phyloP scores from a whole-genome alignment of 2,888 invertebrate species.

The Andrena minutula region DNA sequence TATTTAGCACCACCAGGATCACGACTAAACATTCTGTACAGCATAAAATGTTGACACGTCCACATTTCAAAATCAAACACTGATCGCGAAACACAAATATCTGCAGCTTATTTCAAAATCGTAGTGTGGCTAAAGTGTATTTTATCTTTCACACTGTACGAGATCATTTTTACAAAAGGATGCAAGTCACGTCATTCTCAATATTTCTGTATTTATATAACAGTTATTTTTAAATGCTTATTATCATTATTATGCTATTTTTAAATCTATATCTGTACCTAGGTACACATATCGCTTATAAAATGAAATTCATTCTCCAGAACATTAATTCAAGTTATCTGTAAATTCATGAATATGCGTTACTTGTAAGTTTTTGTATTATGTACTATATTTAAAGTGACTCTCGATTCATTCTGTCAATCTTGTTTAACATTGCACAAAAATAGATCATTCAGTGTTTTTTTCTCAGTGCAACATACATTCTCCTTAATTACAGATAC shows the following conservation, averaged over 20 bases:
- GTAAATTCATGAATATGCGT: constrained; percentile 3
- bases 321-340: constrained; percentile 20
- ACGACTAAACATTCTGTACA: constrained; percentile 39
- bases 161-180: constrained; percentile 12
- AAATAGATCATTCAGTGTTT: constrained; percentile 1
- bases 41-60: constrained; percentile 46
- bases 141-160: constrained; percentile 18
- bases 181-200: constrained; percentile 10
- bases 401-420: constrained; percentile 31
- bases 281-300: neutral
- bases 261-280: constrained; percentile 18
- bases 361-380: constrained; percentile 16
- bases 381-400: constrained; percentile 15
- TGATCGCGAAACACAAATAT: constrained; percentile 34
- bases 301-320: neutral
- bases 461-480: no score
- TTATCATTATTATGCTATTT: neutral
- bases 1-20: constrained; percentile 61
- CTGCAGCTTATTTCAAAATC: constrained; percentile 68
- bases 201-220: constrained; percentile 24
- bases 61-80: constrained; percentile 64
- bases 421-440: constrained; percentile 18
- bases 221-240: constrained; percentile 23
- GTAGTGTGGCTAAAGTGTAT: constrained; percentile 7
- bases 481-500: constrained; percentile 33